phyloP scores from a whole-genome alignment of 2,113 vertebrate genomes.

The Nothocercus julius region DNA sequence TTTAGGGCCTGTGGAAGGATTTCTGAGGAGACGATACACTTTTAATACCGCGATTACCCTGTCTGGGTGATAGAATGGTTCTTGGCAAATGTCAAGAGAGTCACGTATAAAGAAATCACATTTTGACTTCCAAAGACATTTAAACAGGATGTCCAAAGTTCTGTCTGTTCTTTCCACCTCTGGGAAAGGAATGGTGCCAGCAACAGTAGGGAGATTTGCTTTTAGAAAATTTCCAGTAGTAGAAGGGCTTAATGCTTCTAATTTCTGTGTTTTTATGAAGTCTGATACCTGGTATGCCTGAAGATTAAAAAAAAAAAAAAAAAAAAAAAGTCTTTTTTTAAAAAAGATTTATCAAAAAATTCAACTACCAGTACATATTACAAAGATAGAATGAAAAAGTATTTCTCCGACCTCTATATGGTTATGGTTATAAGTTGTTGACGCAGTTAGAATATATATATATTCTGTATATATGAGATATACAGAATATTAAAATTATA shows the following conservation, averaged over 20 bases:
- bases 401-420: not conserved
- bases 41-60: not conserved
- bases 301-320: not conserved
- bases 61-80: constrained; percentile 12
- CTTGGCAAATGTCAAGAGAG: constrained; percentile 21
- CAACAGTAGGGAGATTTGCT: not conserved
- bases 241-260: not conserved
- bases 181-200: constrained; percentile 5
- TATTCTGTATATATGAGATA: not conserved
- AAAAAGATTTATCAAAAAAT: not conserved
- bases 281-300: not conserved
- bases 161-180: constrained; percentile 28
- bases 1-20: not conserved
- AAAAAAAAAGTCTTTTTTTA: not conserved
- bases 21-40: constrained; percentile 12
- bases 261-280: not conserved
- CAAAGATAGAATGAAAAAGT: not conserved
- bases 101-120: not conserved
- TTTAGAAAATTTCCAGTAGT: not conserved
- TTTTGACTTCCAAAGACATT: not conserved
- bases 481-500: not conserved
- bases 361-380: not conserved
- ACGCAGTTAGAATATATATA: not conserved
- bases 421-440: not conserved
- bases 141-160: constrained; percentile 41